Conservation (phyloP, 2,113 vertebrate genomes). For the Hyperoodon ampullatus region DNA sequence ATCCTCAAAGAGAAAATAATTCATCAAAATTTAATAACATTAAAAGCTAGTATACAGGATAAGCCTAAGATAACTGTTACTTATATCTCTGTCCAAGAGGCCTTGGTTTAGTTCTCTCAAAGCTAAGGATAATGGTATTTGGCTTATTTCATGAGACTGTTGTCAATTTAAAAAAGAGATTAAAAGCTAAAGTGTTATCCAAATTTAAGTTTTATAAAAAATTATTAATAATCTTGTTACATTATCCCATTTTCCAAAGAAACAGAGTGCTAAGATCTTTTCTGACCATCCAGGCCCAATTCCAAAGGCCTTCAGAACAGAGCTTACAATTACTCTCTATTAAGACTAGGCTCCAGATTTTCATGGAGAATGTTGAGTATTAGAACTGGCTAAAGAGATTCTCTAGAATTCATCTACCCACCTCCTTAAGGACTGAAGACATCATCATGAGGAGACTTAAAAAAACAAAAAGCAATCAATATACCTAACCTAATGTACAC, state of each 20-base stretch:
- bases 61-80: not conserved
- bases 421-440: not conserved
- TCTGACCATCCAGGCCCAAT: not conserved
- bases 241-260: not conserved
- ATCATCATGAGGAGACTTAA: not conserved
- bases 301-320: not conserved
- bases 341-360: conserved; percentile 3
- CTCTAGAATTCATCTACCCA: not conserved
- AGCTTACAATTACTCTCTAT: not conserved
- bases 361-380: not conserved
- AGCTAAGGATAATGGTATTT: not conserved
- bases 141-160: not conserved
- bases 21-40: conserved; percentile 22
- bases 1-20: conserved; percentile 19
- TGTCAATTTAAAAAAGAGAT: conserved; percentile 22
- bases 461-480: not conserved
- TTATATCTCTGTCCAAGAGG: not conserved
- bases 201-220: conserved; percentile 39
- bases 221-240: not conserved
- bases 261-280: not conserved
- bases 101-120: conserved; percentile 9
- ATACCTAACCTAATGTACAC: not conserved
- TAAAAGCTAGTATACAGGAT: not conserved
- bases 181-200: not conserved
- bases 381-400: not conserved